These are phyloP conservation scores for Sylvia atricapilla DNA, from an alignment of 2,113 vertebrate genomes.

Conservation along the genomic window DNA sequence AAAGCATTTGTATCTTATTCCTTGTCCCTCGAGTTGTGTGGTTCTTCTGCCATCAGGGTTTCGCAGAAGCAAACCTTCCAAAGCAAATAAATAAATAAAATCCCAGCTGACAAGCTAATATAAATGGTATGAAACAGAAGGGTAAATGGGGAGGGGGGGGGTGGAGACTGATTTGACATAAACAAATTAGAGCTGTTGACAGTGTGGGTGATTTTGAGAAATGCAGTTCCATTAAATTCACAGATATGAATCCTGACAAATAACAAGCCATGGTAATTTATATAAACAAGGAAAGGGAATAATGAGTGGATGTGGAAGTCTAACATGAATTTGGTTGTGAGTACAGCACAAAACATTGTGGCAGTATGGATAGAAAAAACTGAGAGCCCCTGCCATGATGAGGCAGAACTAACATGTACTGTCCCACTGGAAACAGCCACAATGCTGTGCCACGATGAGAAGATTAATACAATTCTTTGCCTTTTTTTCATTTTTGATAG, in stretches of 20 bases:
- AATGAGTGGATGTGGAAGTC: slow-evolving; percentile 22
- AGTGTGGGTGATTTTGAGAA: slow-evolving; percentile 66
- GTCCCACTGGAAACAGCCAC: neutral
- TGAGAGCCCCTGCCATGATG: neutral
- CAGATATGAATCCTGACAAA: slow-evolving; percentile 58
- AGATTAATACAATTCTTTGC: neutral
- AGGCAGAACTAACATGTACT: neutral
- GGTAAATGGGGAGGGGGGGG: neutral
- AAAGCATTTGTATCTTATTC: neutral
- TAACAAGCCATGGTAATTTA: slow-evolving; percentile 60
- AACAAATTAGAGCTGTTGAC: slow-evolving; percentile 71
- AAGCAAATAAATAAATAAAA: slow-evolving; percentile 60
- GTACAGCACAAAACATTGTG: neutral
- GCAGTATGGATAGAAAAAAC: neutral
- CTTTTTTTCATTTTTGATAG: neutral
- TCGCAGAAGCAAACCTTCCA: slow-evolving; percentile 32
- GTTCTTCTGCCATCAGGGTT: slow-evolving; percentile 19
- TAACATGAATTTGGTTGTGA: neutral
- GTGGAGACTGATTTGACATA: slow-evolving; percentile 36
- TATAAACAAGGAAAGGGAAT: slow-evolving; percentile 57
- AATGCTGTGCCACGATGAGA: no score
- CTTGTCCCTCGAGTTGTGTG: slow-evolving; percentile 2
- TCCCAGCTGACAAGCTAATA: slow-evolving; percentile 53
- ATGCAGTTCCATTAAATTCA: slow-evolving; percentile 63
- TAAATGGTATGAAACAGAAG: slow-evolving; percentile 66